Conservation (phyloP, 2,113 vertebrate species). For the Dipodomys ordii region DNA sequence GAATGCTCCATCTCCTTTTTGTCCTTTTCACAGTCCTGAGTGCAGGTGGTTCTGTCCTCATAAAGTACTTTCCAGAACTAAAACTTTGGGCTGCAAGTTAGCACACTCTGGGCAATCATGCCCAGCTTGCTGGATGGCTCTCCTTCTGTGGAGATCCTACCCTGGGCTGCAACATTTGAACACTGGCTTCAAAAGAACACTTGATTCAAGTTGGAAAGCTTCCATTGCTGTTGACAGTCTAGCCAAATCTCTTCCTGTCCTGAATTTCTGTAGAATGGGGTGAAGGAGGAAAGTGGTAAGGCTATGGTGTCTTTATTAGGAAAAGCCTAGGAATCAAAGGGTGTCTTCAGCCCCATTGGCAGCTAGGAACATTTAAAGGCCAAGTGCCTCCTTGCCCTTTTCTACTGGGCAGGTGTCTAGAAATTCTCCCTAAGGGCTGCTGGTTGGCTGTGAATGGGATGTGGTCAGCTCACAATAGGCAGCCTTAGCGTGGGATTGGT, state of each 20-base stretch:
- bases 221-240: not conserved
- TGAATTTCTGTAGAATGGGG: not conserved
- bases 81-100: constrained; percentile 2
- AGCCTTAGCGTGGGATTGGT: not conserved
- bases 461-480: not conserved
- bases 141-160: not conserved
- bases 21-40: not conserved
- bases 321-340: not conserved
- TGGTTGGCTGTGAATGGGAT: not conserved
- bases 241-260: constrained; percentile 25
- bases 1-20: constrained; percentile 1
- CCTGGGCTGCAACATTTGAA: not conserved
- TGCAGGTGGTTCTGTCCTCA: not conserved
- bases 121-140: not conserved
- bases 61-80: constrained; percentile 8
- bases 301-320: not conserved
- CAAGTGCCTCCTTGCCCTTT: not conserved
- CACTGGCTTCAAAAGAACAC: constrained; percentile 33
- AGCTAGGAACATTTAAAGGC: not conserved
- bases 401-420: not conserved
- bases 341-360: not conserved
- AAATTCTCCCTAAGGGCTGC: not conserved
- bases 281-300: not conserved
- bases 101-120: not conserved
- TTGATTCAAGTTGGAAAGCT: not conserved